phyloP scores from a whole-genome alignment of 1,140 invertebrate genomes.

The Steinernema khuongi region DNA sequence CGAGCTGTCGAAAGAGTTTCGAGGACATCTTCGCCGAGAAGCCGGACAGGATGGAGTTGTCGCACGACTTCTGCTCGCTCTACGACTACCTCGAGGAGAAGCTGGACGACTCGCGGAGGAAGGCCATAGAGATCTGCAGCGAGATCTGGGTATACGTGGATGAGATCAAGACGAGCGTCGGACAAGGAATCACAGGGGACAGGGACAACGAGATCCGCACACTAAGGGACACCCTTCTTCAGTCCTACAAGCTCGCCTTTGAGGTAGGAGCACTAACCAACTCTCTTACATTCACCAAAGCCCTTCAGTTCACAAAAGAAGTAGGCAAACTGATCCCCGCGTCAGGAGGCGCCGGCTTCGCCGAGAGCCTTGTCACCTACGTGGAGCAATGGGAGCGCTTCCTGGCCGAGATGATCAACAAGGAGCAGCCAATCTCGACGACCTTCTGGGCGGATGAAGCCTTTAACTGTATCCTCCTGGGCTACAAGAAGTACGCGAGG shows the following conservation, averaged over 20 bases:
- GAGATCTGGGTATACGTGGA: not conserved
- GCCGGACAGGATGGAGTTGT: not conserved
- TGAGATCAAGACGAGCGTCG: not conserved
- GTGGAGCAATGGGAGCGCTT: constrained; percentile 81
- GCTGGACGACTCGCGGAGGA: not conserved
- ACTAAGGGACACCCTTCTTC: constrained; percentile 74
- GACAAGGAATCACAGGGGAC: not conserved
- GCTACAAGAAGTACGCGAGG: constrained; percentile 21
- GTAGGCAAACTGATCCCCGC: constrained; percentile 67
- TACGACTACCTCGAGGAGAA: not conserved
- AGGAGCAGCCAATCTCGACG: constrained; percentile 73
- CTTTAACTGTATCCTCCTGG: constrained; percentile 68
- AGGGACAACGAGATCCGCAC: constrained; percentile 64
- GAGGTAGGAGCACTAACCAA: constrained; percentile 66
- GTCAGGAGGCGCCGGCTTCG: constrained; percentile 59
- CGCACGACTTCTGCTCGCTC: not conserved
- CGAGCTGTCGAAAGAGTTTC: not conserved
- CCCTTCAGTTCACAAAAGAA: constrained; percentile 72
- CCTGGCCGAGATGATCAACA: constrained; percentile 70
- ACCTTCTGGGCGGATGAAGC: constrained; percentile 75
- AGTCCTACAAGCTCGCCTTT: constrained; percentile 80
- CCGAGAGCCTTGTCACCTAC: constrained; percentile 68
- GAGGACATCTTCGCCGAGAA: not conserved
- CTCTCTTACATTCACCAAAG: constrained; percentile 33
- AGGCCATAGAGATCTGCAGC: not conserved